A percentile compares a stretch with the other conserved stretches of the same genome.
phyloP scores from a whole-genome alignment of 2,888 invertebrate species.

The Chironomus tentans region DNA sequence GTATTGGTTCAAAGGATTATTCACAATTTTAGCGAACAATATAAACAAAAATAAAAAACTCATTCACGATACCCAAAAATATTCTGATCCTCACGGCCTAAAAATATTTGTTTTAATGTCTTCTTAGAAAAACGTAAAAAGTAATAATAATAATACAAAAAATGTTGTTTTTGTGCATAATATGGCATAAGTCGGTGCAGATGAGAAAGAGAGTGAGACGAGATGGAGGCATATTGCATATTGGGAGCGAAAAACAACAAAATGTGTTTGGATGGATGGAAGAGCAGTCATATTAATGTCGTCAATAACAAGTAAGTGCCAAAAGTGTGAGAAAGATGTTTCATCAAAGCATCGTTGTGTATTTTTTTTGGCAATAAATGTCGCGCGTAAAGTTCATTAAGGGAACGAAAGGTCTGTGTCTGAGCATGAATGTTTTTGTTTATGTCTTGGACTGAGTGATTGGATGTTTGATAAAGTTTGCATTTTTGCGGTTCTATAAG shows the following conservation, averaged over 20 bases:
- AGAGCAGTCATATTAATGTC: conserved; percentile 13
- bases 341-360: not conserved
- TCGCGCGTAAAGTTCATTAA: not conserved
- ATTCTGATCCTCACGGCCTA: not conserved
- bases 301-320: conserved; percentile 10
- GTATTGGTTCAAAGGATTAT: not conserved
- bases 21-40: too few relatives aligned
- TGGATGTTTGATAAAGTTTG: too few relatives aligned
- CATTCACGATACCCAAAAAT: not conserved
- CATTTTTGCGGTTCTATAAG: too few relatives aligned
- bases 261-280: not conserved
- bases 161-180: not conserved
- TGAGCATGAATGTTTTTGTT: too few relatives aligned
- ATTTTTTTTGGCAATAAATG: not conserved
- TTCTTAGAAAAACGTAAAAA: conserved; percentile 1
- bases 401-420: not conserved
- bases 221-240: not conserved
- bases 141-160: not conserved
- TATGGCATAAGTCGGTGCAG: not conserved
- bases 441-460: too few relatives aligned
- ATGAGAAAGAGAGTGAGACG: too few relatives aligned
- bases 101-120: not conserved
- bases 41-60: not conserved
- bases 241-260: not conserved
- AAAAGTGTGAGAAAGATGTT: conserved; percentile 13